These are phyloP conservation scores for Ochotona princeps DNA, from an alignment of 2,113 vertebrate genomes.

Conservation along the genomic window DNA sequence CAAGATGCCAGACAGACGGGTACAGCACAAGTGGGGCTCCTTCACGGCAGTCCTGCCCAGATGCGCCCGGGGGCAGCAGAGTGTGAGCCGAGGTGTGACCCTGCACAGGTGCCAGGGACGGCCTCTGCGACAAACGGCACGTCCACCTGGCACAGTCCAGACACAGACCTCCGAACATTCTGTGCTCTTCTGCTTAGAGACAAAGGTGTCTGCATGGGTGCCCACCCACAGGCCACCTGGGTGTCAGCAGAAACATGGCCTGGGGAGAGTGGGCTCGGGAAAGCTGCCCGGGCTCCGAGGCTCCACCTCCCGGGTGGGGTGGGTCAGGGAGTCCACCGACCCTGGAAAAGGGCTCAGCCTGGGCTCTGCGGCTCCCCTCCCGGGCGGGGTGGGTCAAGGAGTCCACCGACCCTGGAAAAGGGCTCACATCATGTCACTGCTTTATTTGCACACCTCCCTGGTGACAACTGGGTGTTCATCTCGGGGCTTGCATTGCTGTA, in stretches of 20 bases:
- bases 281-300: not conserved
- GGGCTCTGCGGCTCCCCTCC: not conserved
- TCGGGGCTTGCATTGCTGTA: not conserved
- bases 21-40: too few species aligned
- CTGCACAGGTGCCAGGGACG: too few species aligned
- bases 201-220: not conserved
- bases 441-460: too few species aligned
- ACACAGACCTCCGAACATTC: not conserved
- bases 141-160: not conserved
- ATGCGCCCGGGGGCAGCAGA: too few species aligned
- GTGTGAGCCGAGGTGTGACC: not conserved
- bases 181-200: not conserved
- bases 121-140: too few species aligned
- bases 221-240: too few species aligned
- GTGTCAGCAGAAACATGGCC: rapidly evolving
- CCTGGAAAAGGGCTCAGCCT: too few species aligned
- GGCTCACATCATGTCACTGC: too few species aligned
- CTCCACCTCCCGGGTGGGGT: too few species aligned
- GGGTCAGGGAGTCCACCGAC: too few species aligned
- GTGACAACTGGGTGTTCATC: not conserved
- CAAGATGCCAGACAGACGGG: not conserved
- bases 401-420: too few species aligned
- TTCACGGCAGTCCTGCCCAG: too few species aligned
- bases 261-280: not conserved
- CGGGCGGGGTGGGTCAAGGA: rapidly evolving